Evolutionary conservation across 2,113 vertebrate genomes (phyloP), one percentile per base, ranked within the genome.

Genomic region (Aspiorhynchus laticeps): DNA sequence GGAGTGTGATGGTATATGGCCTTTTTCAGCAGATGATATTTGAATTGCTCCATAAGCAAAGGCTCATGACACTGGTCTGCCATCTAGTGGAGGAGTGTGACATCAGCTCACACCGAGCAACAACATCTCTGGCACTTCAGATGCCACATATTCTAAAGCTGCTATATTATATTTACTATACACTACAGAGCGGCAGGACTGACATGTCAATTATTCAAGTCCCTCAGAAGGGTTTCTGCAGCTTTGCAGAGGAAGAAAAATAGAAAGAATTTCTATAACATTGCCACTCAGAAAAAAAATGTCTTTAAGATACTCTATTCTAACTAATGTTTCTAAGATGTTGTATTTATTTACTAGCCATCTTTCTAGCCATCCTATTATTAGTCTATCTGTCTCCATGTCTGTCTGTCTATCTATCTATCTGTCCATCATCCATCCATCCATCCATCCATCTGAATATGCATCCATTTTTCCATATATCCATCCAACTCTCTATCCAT

Each of bases 21-120:
- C 78, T 83, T 85, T 89, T 82, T 41, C 78, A 89, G 78, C 43
- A 61, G 81, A 87, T 80, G 80, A 73, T 81, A 78, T 63, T 17
- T 28, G 82, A 77, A 46, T 59, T 61, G 67, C 41, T 83, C 61
- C 73, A 53, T 14, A 33, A 85, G 46, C 15, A 69, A 48, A 51
- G 24, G 78, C 78, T 87, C 38, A 36, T 59, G 86, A 87, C 86
- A 86, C 88, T 63, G 88, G 77, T 87, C 56, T 83, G 86, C 88
- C 88, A 89, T 89, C 88, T 89, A 89, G 88, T 89, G 88, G 88
- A 85, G 61, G 74, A 81, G 41, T 12, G 15, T 61, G 26, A 46
- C 46, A 71, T 61, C 19, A 24, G 53, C 82, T 81, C 48, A 61
- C 43, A 15, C 21, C 63, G 48, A 79, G 31, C 51, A 7, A 79